These are phyloP conservation scores for Octopus bimaculoides DNA, from an alignment of 1,140 invertebrate species.

Conservation along the genomic window DNA sequence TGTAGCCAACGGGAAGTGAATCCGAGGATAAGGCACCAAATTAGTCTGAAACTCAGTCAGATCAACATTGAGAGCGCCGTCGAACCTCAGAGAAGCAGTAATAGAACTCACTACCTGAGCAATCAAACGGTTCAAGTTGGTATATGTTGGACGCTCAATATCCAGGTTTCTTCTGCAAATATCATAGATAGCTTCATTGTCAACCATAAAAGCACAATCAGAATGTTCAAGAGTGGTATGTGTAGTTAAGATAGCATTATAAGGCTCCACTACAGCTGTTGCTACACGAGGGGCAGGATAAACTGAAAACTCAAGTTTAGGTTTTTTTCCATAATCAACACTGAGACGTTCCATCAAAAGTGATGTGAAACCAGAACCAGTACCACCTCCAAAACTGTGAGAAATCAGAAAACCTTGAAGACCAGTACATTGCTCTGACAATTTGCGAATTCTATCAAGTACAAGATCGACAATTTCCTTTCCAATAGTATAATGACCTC, in stretches of 20 bases:
- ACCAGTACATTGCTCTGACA: conserved; percentile 41
- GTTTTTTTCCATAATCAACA: conserved; percentile 28
- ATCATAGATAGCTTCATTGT: conserved; percentile 86
- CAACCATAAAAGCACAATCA: conserved; percentile 57
- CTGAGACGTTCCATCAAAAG: conserved; percentile 3
- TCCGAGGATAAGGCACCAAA: conserved; percentile 56
- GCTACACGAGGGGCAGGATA: conserved; percentile 43
- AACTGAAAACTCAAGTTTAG: conserved; percentile 59
- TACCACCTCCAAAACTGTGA: conserved; percentile 26
- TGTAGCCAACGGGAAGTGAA: conserved; percentile 35
- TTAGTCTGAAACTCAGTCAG: conserved; percentile 71
- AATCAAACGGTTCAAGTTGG: conserved; percentile 44
- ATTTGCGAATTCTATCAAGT: conserved; percentile 51
- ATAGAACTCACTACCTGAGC: conserved; percentile 61
- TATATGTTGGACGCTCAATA: conserved; percentile 30
- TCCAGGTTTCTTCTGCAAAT: conserved; percentile 65
- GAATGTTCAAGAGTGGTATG: conserved; percentile 51
- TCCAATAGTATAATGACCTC: conserved; percentile 58
- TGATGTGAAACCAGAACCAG: conserved; percentile 2
- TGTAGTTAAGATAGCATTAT: conserved; percentile 49
- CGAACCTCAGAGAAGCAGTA: conserved; percentile 65
- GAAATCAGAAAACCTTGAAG: conserved; percentile 30
- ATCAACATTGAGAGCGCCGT: conserved; percentile 70
- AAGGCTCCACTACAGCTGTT: conserved; percentile 25
- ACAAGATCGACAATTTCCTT: conserved; percentile 57